Base-by-base conservation (phyloP, 1,140 invertebrate species). In the Drosophila dunni region DNA sequence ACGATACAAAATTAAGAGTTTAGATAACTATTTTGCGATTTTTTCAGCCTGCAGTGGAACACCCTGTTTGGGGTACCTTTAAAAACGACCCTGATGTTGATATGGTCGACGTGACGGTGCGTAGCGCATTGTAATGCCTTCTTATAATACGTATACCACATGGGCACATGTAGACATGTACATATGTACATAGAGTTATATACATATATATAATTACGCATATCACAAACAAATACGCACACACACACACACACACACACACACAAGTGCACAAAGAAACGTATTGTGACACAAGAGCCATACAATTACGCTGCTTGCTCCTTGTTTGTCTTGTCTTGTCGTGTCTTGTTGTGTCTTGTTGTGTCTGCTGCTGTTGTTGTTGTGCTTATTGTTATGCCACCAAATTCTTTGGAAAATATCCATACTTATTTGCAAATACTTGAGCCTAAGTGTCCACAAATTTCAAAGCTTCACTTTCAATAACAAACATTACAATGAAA, bases 21-120 rank as follows among this genome's bases (percentile, higher is more conserved):
- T 11, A 10, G 2, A 0, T 29, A 29, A 29, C 24, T 5, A 29
- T 5, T 6, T 3, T 29, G 24, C 24, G 17, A 1, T 4, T 15
- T 45, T n/a, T 4, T 6, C 10, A 45, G 13, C n/a, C 15, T n/a
- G 9, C 33, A 20, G 9, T 54, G 40, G 1, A 46, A 17, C 54
- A 63, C 67, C 66, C 72, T 72, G 58, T 67, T 45, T 54, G 17
- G 11, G 38, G 42, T 62, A 51, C 45, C 61, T 56, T 53, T 66
- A 58, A 13, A 54, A 57, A 74, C 58, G 67, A 66, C 63, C 72
- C 85, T 82, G 78, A 66, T 85, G 75, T 69, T 85, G 75, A 81
- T 86, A 81, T 82, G 82, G 64, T 67, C 67, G 66, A 85, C 71
- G 75, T 79, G 83, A 82, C 82, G 78, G 42, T 74, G 65, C 65